These are phyloP conservation scores for Rhinopomastus cyanomelas DNA, from an alignment of 2,113 vertebrate species.

Conservation along the genomic window DNA sequence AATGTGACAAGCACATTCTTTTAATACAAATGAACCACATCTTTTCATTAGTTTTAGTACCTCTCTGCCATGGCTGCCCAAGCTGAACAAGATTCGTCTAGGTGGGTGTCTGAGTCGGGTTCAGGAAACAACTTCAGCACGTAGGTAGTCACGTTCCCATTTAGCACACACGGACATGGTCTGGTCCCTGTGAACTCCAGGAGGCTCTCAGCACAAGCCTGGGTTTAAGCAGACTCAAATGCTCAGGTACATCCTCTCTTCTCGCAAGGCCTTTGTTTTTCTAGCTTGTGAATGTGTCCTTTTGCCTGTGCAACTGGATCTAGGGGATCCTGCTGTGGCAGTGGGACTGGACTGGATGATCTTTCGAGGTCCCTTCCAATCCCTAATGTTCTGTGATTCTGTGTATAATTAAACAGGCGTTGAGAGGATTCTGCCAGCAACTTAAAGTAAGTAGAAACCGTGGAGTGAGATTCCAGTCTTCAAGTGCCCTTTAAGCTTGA, in stretches of 20 bases:
- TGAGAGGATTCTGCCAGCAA: neutral
- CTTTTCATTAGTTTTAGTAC: slow-evolving; percentile 3
- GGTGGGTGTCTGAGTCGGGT: neutral
- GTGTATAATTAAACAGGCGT: neutral
- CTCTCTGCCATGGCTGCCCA: neutral
- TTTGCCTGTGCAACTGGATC: too few species aligned
- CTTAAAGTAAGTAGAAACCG: neutral
- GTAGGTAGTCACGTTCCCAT: neutral
- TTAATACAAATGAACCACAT: neutral
- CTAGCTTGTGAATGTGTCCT: neutral
- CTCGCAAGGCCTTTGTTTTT: neutral
- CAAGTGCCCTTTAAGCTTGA: neutral
- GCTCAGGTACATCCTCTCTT: neutral
- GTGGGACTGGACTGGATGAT: too few species aligned
- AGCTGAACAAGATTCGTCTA: neutral
- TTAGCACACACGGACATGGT: neutral
- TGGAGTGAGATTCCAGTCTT: neutral
- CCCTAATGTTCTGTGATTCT: too few species aligned
- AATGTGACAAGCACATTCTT: neutral
- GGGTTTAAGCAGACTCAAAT: neutral
- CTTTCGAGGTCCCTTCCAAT: too few species aligned
- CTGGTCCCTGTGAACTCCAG: neutral
- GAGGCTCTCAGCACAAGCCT: neutral
- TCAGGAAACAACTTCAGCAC: neutral
- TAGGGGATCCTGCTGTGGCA: too few species aligned